Percentiles rank a stretch among this genome's conserved stretches.
Evolutionary conservation across 1,140 invertebrate species (phyloP).

Genomic region (Ylistrum balloti): DNA sequence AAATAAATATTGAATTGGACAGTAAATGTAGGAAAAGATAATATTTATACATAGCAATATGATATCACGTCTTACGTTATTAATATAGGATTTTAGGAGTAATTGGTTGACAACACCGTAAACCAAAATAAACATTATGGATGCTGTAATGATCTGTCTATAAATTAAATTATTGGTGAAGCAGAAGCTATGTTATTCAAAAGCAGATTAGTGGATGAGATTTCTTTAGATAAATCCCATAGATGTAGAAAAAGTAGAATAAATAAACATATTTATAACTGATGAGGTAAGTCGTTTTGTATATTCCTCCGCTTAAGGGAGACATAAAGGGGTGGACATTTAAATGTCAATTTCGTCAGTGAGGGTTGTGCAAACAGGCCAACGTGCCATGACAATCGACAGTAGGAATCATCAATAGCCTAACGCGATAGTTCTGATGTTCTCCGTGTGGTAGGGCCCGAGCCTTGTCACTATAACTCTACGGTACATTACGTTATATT

Average conservation of each 20-base stretch:
- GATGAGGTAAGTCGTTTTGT: conserved; percentile 15
- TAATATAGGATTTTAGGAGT: background rate
- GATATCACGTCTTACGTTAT: background rate
- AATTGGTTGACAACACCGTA: background rate
- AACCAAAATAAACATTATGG: conserved; percentile 1
- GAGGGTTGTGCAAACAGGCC: conserved; percentile 31
- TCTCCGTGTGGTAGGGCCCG: background rate
- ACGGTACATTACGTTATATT: conserved; percentile 20
- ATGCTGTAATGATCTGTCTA: background rate
- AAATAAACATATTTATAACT: background rate
- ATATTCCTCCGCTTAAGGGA: background rate
- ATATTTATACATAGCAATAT: background rate
- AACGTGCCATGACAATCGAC: conserved; percentile 21
- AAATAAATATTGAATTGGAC: background rate
- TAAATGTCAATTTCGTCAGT: conserved; percentile 1
- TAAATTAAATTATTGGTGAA: conserved; percentile 2
- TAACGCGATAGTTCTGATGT: background rate
- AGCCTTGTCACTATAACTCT: background rate
- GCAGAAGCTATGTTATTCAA: conserved; percentile 11
- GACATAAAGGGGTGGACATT: conserved; percentile 26
- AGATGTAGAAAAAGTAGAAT: background rate
- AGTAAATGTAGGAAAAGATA: background rate
- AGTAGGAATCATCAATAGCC: background rate
- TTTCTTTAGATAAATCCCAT: background rate
- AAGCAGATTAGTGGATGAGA: background rate